A percentile compares a stretch with the other conserved stretches of the same genome.
Evolutionary conservation across 2,888 invertebrate genomes (phyloP).

Genomic region (Acanthosepion esculentum): DNA sequence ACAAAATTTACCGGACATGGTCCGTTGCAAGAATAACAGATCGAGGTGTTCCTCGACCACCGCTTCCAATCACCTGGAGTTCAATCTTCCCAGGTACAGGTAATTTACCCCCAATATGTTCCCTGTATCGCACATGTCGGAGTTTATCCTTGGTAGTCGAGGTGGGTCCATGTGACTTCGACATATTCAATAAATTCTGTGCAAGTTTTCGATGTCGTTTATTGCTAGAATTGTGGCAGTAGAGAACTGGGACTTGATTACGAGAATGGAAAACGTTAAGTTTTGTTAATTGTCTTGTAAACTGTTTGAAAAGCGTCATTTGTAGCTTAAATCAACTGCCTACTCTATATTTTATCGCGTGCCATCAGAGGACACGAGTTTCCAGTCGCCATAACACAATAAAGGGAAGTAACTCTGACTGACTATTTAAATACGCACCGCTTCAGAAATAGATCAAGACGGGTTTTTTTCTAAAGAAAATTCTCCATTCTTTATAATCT

Average conservation of each 20-base stretch:
- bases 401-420: neutral
- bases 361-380: neutral
- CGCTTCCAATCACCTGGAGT: constrained; percentile 59
- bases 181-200: constrained; percentile 47
- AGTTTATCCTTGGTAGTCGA: constrained; percentile 47
- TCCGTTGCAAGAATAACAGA: constrained; percentile 58
- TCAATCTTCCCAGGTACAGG: constrained; percentile 56
- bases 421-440: neutral
- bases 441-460: too few relatives aligned
- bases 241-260: neutral
- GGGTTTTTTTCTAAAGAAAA: too few relatives aligned
- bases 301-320: neutral
- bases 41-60: constrained; percentile 55
- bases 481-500: too few relatives aligned
- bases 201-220: neutral
- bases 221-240: neutral
- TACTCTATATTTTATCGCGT: neutral
- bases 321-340: neutral
- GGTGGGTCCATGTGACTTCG: constrained; percentile 46
- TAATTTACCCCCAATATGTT: constrained; percentile 52
- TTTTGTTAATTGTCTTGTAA: neutral
- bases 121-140: constrained; percentile 53
- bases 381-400: neutral
- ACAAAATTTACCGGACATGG: constrained; percentile 54
- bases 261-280: neutral